Conservation (phyloP, 2,888 invertebrate species). For the Polydrusus cervinus region DNA sequence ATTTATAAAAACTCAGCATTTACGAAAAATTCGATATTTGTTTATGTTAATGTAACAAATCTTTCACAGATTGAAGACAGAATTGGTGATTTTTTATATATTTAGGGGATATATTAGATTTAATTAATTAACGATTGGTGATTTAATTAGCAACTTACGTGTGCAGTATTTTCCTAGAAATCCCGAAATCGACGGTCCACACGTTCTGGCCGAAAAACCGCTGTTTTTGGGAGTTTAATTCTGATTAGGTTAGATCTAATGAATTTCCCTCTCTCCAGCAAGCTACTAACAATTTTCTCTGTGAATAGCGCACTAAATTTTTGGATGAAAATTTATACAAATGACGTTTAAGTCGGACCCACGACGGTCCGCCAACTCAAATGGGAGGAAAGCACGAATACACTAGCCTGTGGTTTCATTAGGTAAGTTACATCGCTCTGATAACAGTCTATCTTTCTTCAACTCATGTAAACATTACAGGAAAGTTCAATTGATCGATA, state of each 20-base stretch:
- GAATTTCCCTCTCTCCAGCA: slow-evolving; percentile 46
- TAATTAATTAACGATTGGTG: slow-evolving; percentile 28
- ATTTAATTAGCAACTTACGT: slow-evolving; percentile 58
- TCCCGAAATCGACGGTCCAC: slow-evolving; percentile 55
- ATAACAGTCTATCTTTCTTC: slow-evolving; percentile 9
- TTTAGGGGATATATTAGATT: slow-evolving; percentile 11
- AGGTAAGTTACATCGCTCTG: slow-evolving; percentile 7
- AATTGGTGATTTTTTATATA: slow-evolving; percentile 15
- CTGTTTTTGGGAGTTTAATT: slow-evolving; percentile 29
- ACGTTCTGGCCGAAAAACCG: slow-evolving; percentile 44
- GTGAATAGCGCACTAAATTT: slow-evolving; percentile 48
- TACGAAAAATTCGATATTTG: slow-evolving; percentile 40
- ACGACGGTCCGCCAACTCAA: slow-evolving; percentile 47
- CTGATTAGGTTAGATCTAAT: slow-evolving; percentile 48
- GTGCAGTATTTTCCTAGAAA: slow-evolving; percentile 60
- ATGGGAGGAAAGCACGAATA: slow-evolving; percentile 46
- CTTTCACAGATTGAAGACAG: slow-evolving; percentile 34
- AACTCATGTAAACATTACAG: slow-evolving; percentile 7
- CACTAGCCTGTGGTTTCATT: slow-evolving; percentile 27
- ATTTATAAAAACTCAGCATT: slow-evolving; percentile 44
- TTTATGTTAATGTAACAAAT: slow-evolving; percentile 47
- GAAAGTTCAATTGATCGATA: slow-evolving; percentile 23
- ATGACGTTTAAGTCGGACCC: slow-evolving; percentile 49
- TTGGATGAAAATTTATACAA: slow-evolving; percentile 48
- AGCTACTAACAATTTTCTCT: slow-evolving; percentile 45